Conservation (phyloP, 2,888 invertebrate species). For the Chorisops tibialis region DNA sequence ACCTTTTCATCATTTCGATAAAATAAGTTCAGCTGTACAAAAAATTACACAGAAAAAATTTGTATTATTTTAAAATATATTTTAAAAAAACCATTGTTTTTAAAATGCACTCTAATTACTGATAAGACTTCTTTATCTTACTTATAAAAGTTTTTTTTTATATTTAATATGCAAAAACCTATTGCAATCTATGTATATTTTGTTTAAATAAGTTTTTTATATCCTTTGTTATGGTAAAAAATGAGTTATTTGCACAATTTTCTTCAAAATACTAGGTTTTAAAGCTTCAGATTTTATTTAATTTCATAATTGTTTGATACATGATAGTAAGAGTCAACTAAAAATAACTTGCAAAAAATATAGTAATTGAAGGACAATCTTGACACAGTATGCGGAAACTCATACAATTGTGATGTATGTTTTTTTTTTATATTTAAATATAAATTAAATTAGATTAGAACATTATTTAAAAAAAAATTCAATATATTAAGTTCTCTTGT, state of each 20-base stretch:
- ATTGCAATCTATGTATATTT: neutral
- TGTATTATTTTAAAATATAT: neutral
- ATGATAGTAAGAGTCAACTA: neutral
- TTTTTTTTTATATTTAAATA: conserved; percentile 20
- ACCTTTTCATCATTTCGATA: neutral
- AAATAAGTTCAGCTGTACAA: neutral
- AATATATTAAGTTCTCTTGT: too few relatives aligned
- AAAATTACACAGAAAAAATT: neutral
- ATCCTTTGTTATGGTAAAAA: neutral
- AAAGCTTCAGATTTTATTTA: conserved; percentile 26
- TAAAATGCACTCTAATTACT: conserved; percentile 8
- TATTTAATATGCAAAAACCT: conserved; percentile 15
- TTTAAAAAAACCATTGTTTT: neutral
- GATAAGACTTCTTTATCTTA: conserved; percentile 20
- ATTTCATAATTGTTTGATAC: neutral
- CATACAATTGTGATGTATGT: neutral
- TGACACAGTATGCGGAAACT: too few relatives aligned
- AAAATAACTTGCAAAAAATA: too few relatives aligned
- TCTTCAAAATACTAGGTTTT: conserved; percentile 23
- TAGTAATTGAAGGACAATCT: too few relatives aligned
- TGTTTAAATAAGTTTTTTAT: neutral
- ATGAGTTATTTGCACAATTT: conserved; percentile 21
- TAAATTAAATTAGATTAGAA: conserved; percentile 18
- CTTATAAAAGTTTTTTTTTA: conserved; percentile 19
- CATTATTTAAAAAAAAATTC: neutral